These are phyloP conservation scores for silkworm (Bombyx mori) DNA, from an alignment of 1,140 invertebrate genomes.

Conservation along the genomic window ASM3026992v2 NC_085133.1:2548501-2549000, in stretches of 20 bases:
- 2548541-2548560: too few species aligned
- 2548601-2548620: too few species aligned
- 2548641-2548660: too few species aligned
- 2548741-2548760: constrained; percentile 54
- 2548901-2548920: constrained; percentile 64
- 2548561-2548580: too few species aligned
- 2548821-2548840: constrained; percentile 44
- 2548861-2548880: constrained; percentile 69
- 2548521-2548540: too few species aligned
- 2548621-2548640: too few species aligned
- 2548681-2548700: constrained; percentile 4
- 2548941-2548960: constrained; percentile 23
- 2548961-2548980: constrained; percentile 48
- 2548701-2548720: constrained; percentile 25
- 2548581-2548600: too few species aligned
- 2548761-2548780: constrained; percentile 51
- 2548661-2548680: too few species aligned
- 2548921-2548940: constrained; percentile 53
- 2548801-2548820: constrained; percentile 32
- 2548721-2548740: constrained; percentile 9
- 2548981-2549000: constrained; percentile 59
- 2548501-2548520: too few species aligned
- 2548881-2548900: constrained; percentile 53
- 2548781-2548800: constrained; percentile 58
- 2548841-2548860: constrained; percentile 52